Evolutionary conservation across 2,888 invertebrate species (phyloP).

Genomic region (Nomada goodeniana): DNA sequence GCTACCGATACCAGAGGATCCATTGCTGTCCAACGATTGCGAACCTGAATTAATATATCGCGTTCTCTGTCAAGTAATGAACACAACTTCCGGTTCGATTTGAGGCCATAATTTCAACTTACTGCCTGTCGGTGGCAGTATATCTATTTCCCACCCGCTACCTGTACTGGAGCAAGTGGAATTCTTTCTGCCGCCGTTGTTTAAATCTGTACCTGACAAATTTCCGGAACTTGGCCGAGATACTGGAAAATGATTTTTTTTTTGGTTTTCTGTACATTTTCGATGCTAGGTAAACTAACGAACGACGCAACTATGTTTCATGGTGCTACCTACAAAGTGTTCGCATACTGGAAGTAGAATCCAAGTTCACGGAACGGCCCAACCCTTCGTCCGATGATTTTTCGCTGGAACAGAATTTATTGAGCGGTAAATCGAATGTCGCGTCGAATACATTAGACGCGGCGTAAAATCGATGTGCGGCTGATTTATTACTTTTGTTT

Average conservation of each 20-base stretch:
- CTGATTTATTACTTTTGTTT: constrained; percentile 71
- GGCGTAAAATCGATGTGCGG: constrained; percentile 17
- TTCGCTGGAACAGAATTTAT: constrained; percentile 66
- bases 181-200: constrained; percentile 75
- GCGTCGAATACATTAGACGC: constrained; percentile 18
- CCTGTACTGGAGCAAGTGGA: constrained; percentile 80
- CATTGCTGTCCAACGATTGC: constrained; percentile 79
- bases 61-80: constrained; percentile 19
- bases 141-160: constrained; percentile 81
- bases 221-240: constrained; percentile 80
- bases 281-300: neutral
- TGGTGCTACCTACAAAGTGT: constrained; percentile 71
- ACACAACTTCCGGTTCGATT: neutral
- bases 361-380: constrained; percentile 71
- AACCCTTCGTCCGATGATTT: constrained; percentile 77
- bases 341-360: constrained; percentile 77
- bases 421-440: constrained; percentile 23
- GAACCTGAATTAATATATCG: constrained; percentile 74
- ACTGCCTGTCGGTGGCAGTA: constrained; percentile 75
- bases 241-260: constrained; percentile 62
- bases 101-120: constrained; percentile 56
- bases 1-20: constrained; percentile 81
- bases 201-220: constrained; percentile 77
- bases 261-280: neutral
- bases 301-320: neutral